These are phyloP conservation scores for Pangasius krempfi DNA, from an alignment of 2,797 vertebrate genomes.

Conservation along the genomic window DNA sequence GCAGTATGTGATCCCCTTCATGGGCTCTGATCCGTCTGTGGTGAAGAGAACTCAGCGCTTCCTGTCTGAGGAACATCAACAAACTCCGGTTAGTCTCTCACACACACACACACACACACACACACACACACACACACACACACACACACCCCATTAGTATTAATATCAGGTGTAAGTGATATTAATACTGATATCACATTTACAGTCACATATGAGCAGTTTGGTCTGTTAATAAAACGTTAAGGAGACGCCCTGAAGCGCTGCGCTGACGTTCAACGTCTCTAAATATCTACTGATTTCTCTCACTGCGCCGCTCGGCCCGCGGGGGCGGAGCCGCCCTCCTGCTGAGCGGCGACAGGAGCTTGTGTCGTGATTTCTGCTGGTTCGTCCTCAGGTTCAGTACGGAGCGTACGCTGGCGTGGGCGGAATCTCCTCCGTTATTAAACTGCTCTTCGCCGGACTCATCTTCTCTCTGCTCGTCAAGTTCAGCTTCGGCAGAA, in stretches of 20 bases:
- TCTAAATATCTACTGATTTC: neutral
- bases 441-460: slow-evolving; percentile 88
- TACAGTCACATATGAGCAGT: neutral
- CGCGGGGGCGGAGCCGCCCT: neutral
- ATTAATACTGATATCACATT: neutral
- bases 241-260: neutral
- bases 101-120: neutral
- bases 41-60: slow-evolving; percentile 90
- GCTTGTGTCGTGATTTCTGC: neutral
- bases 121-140: neutral
- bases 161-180: neutral
- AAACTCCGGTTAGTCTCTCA: slow-evolving; percentile 81
- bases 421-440: slow-evolving; percentile 81
- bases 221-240: neutral
- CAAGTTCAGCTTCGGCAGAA: slow-evolving; percentile 88
- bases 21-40: slow-evolving; percentile 89
- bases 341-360: neutral
- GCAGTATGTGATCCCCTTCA: slow-evolving; percentile 85
- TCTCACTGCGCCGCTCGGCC: too few relatives aligned
- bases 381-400: slow-evolving; percentile 80
- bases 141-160: neutral
- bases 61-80: slow-evolving; percentile 78
- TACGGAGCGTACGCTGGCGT: slow-evolving; percentile 84
- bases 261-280: neutral
- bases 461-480: slow-evolving; percentile 88